Conservation (phyloP, 2,888 invertebrate genomes). For the Drosophila nr. medialis region DNA sequence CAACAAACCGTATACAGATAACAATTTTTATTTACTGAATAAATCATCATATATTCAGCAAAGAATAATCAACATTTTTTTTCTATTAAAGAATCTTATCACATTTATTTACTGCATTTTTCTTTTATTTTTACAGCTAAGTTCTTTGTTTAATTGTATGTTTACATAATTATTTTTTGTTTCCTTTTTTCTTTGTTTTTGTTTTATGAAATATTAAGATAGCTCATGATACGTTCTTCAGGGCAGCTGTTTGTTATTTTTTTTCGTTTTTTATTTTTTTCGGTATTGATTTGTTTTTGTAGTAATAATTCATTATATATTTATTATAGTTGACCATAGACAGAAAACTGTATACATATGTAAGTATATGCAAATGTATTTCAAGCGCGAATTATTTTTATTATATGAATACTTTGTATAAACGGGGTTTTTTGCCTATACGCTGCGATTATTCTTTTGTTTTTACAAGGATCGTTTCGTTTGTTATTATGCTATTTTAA, state of each 20-base stretch:
- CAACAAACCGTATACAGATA: too few relatives aligned
- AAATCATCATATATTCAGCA: background rate
- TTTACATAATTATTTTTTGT: constrained; percentile 52
- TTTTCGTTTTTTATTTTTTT: constrained; percentile 3
- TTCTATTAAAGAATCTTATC: constrained; percentile 84
- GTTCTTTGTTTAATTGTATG: constrained; percentile 66
- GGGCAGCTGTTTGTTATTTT: constrained; percentile 49
- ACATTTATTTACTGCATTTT: constrained; percentile 84
- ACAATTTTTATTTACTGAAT: background rate
- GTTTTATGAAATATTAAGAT: constrained; percentile 62
- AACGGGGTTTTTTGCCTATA: constrained; percentile 40
- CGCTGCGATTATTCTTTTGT: constrained; percentile 34
- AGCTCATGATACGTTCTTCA: constrained; percentile 67
- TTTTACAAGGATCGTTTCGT: constrained; percentile 51
- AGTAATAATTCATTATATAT: constrained; percentile 45
- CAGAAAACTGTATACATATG: constrained; percentile 63
- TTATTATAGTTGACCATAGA: constrained; percentile 59
- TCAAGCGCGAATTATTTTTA: constrained; percentile 69
- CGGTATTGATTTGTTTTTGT: constrained; percentile 25
- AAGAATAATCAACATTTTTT: constrained; percentile 17
- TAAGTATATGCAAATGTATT: constrained; percentile 56
- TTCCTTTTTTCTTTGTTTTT: constrained; percentile 35
- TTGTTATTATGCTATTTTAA: constrained; percentile 48
- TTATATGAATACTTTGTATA: constrained; percentile 71
- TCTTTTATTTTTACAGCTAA: constrained; percentile 72